Evolutionary conservation across 2,888 invertebrate species (phyloP).

Genomic region (Uropetala carovei): DNA sequence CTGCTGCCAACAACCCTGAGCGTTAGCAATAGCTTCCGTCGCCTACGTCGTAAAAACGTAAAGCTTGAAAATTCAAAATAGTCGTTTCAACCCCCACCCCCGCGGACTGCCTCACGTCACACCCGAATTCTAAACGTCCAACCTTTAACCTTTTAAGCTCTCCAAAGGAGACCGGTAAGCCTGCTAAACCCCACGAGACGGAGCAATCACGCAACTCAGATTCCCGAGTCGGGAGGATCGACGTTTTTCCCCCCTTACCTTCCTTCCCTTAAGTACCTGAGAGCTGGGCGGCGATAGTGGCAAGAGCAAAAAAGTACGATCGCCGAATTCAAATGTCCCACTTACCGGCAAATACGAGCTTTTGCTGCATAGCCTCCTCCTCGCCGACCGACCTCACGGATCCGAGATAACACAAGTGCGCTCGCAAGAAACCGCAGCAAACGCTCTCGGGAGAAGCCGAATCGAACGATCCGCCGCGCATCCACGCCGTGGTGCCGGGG

Average conservation of each 20-base stretch:
- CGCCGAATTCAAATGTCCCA: slow-evolving; percentile 49
- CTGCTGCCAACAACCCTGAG: too few relatives aligned
- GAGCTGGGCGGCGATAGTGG: background rate
- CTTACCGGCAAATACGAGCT: slow-evolving; percentile 53
- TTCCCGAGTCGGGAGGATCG: background rate
- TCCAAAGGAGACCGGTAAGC: slow-evolving; percentile 1
- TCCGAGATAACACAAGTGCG: slow-evolving; percentile 58
- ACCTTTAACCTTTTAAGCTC: slow-evolving; percentile 27
- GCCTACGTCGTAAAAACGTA: too few relatives aligned
- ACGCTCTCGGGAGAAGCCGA: background rate
- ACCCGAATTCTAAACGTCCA: slow-evolving; percentile 12
- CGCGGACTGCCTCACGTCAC: background rate
- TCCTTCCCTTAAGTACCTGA: background rate
- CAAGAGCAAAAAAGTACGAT: background rate
- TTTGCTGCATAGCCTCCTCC: slow-evolving; percentile 38
- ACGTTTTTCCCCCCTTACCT: background rate
- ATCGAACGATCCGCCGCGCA: background rate
- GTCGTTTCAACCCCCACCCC: background rate
- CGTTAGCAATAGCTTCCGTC: too few relatives aligned
- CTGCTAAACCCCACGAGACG: slow-evolving; percentile 18
- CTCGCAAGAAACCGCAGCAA: slow-evolving; percentile 55
- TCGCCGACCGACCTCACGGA: slow-evolving; percentile 28
- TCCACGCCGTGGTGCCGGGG: background rate
- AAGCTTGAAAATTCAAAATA: background rate
- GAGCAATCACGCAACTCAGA: slow-evolving; percentile 33